A percentile compares a stretch with the other conserved stretches of the same genome.
phyloP scores from a whole-genome alignment of 2,113 vertebrate genomes.

The Trogon surrucura region DNA sequence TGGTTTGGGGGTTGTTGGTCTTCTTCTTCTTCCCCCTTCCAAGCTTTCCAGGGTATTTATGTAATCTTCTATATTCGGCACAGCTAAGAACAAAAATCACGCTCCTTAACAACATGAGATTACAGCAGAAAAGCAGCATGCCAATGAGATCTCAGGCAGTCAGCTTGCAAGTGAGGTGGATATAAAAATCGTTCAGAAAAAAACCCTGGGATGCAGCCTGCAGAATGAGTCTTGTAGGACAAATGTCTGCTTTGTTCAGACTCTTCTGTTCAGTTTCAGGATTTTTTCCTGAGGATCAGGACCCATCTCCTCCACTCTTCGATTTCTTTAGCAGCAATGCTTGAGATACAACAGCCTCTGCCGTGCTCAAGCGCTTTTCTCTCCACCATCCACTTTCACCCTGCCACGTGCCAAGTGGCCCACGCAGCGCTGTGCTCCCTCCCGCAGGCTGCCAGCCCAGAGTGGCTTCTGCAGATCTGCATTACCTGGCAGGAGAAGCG shows the following conservation, averaged over 20 bases:
- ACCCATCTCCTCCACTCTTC: not conserved
- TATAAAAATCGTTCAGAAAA: not conserved
- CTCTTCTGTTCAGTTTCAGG: not conserved
- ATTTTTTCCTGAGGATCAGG: not conserved
- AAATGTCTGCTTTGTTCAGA: not conserved
- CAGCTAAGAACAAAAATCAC: constrained; percentile 58
- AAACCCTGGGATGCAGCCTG: not conserved
- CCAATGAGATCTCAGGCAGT: constrained; percentile 38
- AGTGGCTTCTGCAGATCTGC: not conserved
- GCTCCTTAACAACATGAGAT: constrained; percentile 51
- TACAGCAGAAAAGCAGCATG: constrained; percentile 51
- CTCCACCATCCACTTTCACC: not conserved
- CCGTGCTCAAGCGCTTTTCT: not conserved
- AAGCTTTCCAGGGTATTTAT: constrained; percentile 49
- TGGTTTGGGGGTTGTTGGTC: not conserved
- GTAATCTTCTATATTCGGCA: constrained; percentile 44
- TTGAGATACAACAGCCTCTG: not conserved
- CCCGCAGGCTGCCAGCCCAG: not conserved
- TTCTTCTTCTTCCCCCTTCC: not conserved
- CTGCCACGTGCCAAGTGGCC: not conserved
- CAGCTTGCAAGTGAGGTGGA: constrained; percentile 19
- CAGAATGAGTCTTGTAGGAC: not conserved
- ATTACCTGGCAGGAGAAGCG: not conserved
- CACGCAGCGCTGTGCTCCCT: not conserved
- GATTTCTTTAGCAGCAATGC: not conserved